Conservation (phyloP, 2,113 vertebrate species). For the Hyperopisus bebe region DNA sequence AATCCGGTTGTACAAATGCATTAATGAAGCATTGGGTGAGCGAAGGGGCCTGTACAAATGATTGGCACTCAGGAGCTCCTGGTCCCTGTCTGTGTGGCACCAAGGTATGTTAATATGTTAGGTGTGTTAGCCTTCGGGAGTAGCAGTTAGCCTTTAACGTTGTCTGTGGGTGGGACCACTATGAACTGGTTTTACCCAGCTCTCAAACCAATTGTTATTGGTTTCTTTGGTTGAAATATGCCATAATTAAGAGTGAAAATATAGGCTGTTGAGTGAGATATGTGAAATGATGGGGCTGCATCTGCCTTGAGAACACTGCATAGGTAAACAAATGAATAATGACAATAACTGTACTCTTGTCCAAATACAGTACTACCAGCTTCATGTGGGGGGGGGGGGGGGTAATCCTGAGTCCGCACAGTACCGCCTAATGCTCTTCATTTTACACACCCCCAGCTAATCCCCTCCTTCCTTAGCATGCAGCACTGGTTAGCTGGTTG, state of each 20-base stretch:
- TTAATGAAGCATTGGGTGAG: neutral
- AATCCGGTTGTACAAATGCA: neutral
- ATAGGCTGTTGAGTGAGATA: neutral
- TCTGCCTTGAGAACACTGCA: neutral
- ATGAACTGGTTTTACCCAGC: neutral
- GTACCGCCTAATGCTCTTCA: neutral
- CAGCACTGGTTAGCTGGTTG: constrained; percentile 57
- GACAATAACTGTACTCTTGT: neutral
- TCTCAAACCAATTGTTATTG: neutral
- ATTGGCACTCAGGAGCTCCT: neutral
- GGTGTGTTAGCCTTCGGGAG: neutral
- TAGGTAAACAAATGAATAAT: neutral
- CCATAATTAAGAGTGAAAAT: neutral
- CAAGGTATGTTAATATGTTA: neutral
- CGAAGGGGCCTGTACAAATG: neutral
- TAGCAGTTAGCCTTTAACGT: neutral
- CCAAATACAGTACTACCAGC: neutral
- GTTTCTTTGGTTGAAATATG: neutral
- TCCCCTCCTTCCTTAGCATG: constrained; percentile 51
- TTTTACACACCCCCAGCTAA: constrained; percentile 24
- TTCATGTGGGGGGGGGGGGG: neutral
- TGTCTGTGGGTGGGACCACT: neutral
- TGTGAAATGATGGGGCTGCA: neutral
- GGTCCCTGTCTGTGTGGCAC: neutral
- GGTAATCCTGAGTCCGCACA: neutral